Evolutionary conservation across 2,113 vertebrate species (phyloP), one percentile per base, ranked within the genome.

Genomic region (Mohoua ochrocephala): DNA sequence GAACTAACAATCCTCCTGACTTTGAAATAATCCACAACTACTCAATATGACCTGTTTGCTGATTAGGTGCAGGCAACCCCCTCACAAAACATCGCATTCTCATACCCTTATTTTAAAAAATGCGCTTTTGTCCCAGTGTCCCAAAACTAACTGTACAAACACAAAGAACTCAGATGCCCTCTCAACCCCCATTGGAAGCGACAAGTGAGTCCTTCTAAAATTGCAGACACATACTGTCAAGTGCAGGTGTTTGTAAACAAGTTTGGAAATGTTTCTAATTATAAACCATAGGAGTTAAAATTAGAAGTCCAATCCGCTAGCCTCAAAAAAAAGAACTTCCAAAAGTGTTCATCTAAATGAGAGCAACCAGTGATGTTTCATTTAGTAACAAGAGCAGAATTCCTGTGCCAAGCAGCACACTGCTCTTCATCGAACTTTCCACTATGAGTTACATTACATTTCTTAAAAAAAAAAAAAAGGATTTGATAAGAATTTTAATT

Each of bases 231-330:
- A 89, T 8, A 49, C 89, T 65, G 71, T 78, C 35, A 69, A 97
- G 91, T 93, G 91, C 95, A 96, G 97, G 97, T 98, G 97, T 97
- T 97, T 97, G 95, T 98, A 98, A 98, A 98, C 97, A 98, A 97
- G 84, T 97, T 95, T 96, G 91, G 93, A 98, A 93, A 97, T 93
- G 91, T 96, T 97, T 98, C 98, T 97, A 98, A 97, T 97, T 98
- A 97, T 98, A 98, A 97, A 50, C 49, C 53, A 11, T 75, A 84
- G 79, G 27, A 88, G 93, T 93, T 97, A 98, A 98, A 98, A 97
- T 98, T 97, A 98, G 98, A 98, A 96, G 90, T 86, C 82, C 37
- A 73, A 93, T 97, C 96, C 50, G 3, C 90, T 97, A 64, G 68
- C 89, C 92, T 95, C 80, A 91, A 91, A 97, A 94, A 84, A 96